Percentiles rank a stretch among this genome's conserved stretches.
Evolutionary conservation across 2,888 invertebrate genomes (phyloP).

Genomic region (Oscheius sp.): DNA sequence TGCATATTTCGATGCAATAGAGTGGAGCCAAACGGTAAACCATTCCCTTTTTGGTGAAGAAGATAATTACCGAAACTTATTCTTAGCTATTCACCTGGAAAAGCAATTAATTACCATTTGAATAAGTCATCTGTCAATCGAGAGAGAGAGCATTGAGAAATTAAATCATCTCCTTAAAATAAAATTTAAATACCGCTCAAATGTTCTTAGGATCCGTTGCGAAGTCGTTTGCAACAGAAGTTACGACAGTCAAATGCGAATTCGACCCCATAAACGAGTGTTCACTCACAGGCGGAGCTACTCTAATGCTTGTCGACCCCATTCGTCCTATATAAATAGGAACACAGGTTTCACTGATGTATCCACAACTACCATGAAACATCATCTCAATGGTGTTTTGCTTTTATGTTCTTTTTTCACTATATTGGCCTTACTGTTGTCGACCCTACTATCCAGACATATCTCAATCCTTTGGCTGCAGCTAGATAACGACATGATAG

Average conservation of each 20-base stretch:
- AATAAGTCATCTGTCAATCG: too few relatives aligned
- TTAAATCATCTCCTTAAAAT: too few relatives aligned
- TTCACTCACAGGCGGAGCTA: conserved; percentile 2
- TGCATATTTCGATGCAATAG: conserved; percentile 21
- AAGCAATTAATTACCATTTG: too few relatives aligned
- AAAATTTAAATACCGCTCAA: too few relatives aligned
- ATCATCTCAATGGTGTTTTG: background rate
- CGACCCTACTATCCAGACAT: background rate
- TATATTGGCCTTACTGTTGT: background rate
- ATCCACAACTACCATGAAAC: background rate
- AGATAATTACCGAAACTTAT: too few relatives aligned
- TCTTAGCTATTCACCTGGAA: too few relatives aligned
- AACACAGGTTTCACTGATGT: background rate
- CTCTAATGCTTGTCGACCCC: conserved; percentile 11
- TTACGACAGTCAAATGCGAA: background rate
- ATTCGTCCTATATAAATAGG: conserved; percentile 1
- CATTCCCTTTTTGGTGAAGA: background rate
- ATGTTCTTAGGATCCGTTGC: too few relatives aligned
- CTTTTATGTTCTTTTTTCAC: background rate
- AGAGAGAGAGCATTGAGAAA: too few relatives aligned
- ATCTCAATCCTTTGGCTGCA: background rate
- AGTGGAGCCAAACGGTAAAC: background rate
- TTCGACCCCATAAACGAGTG: conserved; percentile 12
- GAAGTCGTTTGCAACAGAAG: background rate
- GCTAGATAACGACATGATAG: background rate